Evolutionary conservation across 2,113 vertebrate genomes (phyloP), one percentile per base, ranked within the genome.

Genomic region (Gadus chalcogrammus): DNA sequence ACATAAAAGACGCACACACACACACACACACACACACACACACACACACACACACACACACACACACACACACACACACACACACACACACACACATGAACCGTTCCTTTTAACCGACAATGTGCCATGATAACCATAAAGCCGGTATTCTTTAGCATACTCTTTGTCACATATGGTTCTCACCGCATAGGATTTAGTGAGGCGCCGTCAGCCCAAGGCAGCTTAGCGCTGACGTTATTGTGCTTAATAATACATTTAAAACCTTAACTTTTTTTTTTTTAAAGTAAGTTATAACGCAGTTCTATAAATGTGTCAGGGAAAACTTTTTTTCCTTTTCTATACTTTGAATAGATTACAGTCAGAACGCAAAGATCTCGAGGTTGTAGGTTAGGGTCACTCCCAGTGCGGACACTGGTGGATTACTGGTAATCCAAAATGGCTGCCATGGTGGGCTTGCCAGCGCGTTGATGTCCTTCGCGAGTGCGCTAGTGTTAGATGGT

Each of bases 41-140:
- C 75, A 82, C 71, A 77, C 88, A 81, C 53, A 77, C 35, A 73
- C 59, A 81, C 20, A 77, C 35, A 73, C 59, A 81, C 88, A 81
- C 53, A 77, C 35, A 73, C 59, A 73, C 59, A 81, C n/a, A n/a
- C n/a, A n/a, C n/a, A n/a, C n/a, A n/a, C n/a, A n/a, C n/a, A n/a
- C n/a, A n/a, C n/a, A 77, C 75, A 82, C 71, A 77, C 88, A 81
- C 20, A 77, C 35, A 73, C 59, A 81, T 79, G 79, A 79, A 88
- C 79, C 76, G 76, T 79, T 87, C 75, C 73, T 78, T 87, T 89
- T 79, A 82, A 69, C 65, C 11, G 67, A 76, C 84, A 86, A 86
- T 88, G 87, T 80, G 87, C 77, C 89, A 85, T 86, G 87, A 90
- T 87, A 89, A 89, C 84, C 88, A 89, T 88, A 88, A 83, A 88